Percentiles rank a stretch among this genome's conserved stretches.
phyloP scores from a whole-genome alignment of 2,113 vertebrate species.

The Halcyon malimbica region DNA sequence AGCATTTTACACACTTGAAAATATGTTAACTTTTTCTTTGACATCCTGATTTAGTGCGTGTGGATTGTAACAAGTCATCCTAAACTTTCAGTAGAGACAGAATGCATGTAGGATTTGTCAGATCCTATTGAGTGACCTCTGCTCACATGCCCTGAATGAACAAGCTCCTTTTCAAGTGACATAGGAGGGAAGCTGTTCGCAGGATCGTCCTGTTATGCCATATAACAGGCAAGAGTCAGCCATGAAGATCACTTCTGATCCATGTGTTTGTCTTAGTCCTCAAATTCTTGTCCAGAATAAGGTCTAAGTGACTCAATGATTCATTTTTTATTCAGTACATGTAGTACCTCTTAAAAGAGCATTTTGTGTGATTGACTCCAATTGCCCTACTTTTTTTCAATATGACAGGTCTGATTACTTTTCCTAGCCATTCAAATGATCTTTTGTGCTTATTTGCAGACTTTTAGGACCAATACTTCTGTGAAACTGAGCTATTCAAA shows the following conservation, averaged over 20 bases:
- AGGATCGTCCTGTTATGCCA: neutral
- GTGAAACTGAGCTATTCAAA: neutral
- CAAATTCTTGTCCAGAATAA: neutral
- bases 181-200: neutral
- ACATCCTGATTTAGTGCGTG: neutral
- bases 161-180: neutral
- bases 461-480: neutral
- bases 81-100: neutral
- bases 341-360: neutral
- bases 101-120: neutral
- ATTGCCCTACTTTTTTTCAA: neutral
- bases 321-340: neutral
- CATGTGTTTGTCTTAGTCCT: neutral
- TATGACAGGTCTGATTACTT: neutral
- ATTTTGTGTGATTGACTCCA: neutral
- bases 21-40: neutral
- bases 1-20: fast-evolving
- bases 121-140: neutral
- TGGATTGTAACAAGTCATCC: neutral
- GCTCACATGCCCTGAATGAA: neutral
- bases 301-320: neutral
- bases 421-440: neutral
- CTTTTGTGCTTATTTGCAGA: neutral
- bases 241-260: neutral
- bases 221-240: neutral